A percentile compares a stretch with the other conserved stretches of the same genome.
Conservation (phyloP, 2,113 vertebrate species). For the Corvus moneduloides region DNA sequence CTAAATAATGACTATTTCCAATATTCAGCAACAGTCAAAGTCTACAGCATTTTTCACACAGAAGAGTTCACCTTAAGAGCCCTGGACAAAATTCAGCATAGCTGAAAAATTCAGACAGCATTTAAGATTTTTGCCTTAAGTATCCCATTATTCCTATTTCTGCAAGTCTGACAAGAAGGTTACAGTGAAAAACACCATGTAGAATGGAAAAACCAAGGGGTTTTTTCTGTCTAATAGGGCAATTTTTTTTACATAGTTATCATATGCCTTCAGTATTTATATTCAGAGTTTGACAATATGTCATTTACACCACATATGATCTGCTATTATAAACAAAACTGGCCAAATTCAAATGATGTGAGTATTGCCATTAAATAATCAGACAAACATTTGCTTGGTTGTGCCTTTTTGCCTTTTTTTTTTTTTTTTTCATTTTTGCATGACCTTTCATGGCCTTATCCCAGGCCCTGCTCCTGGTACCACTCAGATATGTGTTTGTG, state of each 20-base stretch:
- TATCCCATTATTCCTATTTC: not conserved
- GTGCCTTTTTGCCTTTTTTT: not conserved
- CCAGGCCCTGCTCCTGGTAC: not conserved
- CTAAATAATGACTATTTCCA: not conserved
- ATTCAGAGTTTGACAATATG: not conserved
- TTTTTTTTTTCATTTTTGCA: not conserved
- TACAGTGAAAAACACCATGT: not conserved
- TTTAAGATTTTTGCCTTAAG: not conserved
- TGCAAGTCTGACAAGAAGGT: not conserved
- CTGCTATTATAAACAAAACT: not conserved
- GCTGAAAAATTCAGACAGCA: not conserved
- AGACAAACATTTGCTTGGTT: not conserved
- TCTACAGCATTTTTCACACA: not conserved
- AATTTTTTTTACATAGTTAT: not conserved
- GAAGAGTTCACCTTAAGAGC: not conserved
- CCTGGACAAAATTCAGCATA: not conserved
- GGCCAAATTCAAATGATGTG: not conserved
- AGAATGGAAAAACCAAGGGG: accelerated
- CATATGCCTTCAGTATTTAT: not conserved
- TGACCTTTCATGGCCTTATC: not conserved
- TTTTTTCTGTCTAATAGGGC: not conserved
- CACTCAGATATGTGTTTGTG: not conserved
- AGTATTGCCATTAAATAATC: not conserved
- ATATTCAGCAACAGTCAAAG: not conserved
- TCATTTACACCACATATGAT: not conserved